Evolutionary conservation across 2,888 invertebrate species (phyloP).

Genomic region (Notodonta ziczac): DNA sequence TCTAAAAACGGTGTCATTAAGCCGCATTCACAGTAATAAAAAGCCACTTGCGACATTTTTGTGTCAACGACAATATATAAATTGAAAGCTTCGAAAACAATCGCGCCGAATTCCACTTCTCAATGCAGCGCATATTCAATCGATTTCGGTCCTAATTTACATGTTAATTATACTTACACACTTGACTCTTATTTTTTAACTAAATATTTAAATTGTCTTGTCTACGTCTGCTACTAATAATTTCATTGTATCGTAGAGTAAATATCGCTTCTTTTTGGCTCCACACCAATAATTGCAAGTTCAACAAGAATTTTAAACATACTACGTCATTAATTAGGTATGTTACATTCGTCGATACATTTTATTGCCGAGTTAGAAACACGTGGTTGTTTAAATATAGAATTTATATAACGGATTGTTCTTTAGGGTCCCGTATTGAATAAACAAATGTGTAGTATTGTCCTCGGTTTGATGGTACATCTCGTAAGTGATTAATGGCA

Average conservation of each 20-base stretch:
- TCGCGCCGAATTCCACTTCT: not conserved
- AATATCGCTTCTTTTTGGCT: not conserved
- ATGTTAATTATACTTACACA: not conserved
- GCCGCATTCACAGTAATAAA: too few relatives aligned
- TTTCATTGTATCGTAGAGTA: not conserved
- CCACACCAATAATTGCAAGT: conserved; percentile 1
- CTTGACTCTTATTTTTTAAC: not conserved
- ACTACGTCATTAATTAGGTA: not conserved
- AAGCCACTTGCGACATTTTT: too few relatives aligned
- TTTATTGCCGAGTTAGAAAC: not conserved
- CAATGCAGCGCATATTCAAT: not conserved
- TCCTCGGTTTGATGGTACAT: not conserved
- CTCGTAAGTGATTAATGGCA: too few relatives aligned
- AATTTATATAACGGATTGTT: not conserved
- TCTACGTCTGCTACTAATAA: not conserved
- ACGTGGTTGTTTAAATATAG: not conserved
- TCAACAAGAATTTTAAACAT: conserved; percentile 2
- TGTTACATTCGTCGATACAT: not conserved
- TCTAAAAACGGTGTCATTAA: too few relatives aligned
- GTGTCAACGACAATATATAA: too few relatives aligned
- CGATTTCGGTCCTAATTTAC: not conserved
- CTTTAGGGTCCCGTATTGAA: not conserved
- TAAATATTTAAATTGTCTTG: not conserved
- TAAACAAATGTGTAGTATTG: not conserved
- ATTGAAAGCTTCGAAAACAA: not conserved